phyloP scores from a whole-genome alignment of 1,140 invertebrate species.

The Spodoptera frugiperda region DNA sequence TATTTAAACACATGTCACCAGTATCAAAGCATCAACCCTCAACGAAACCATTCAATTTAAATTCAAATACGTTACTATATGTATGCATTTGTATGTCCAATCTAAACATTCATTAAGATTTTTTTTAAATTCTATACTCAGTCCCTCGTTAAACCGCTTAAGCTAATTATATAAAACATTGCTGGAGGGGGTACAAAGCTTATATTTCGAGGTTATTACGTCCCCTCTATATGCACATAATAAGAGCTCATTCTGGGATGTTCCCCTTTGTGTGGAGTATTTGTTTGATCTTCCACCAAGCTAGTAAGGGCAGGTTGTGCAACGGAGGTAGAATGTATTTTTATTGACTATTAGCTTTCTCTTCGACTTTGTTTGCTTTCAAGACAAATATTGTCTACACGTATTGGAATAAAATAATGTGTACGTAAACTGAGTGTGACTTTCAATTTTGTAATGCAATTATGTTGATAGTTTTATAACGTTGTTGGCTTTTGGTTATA shows the following conservation, averaged over 20 bases:
- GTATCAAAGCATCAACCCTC: slow-evolving; percentile 71
- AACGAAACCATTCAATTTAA: slow-evolving; percentile 64
- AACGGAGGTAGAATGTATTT: slow-evolving; percentile 46
- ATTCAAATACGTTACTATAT: slow-evolving; percentile 78
- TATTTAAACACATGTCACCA: slow-evolving; percentile 80
- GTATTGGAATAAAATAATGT: slow-evolving; percentile 6
- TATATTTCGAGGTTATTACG: slow-evolving; percentile 53
- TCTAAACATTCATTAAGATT: slow-evolving; percentile 83
- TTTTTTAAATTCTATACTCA: slow-evolving; percentile 73
- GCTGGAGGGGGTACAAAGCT: slow-evolving; percentile 57
- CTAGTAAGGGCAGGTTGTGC: slow-evolving; percentile 50
- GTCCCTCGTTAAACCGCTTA: slow-evolving; percentile 77
- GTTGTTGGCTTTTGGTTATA: background rate
- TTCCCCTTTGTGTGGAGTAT: slow-evolving; percentile 69
- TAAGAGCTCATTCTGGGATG: slow-evolving; percentile 65
- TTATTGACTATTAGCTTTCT: slow-evolving; percentile 36
- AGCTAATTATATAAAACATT: slow-evolving; percentile 81
- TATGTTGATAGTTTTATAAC: too few species aligned
- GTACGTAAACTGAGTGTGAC: slow-evolving; percentile 7
- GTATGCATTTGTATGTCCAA: slow-evolving; percentile 73
- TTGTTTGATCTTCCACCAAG: slow-evolving; percentile 77
- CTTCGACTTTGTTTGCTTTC: background rate
- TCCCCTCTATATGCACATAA: slow-evolving; percentile 64
- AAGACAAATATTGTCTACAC: slow-evolving; percentile 37
- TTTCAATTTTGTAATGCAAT: background rate